A percentile compares a stretch with the other conserved stretches of the same genome.
Evolutionary conservation across 2,888 invertebrate species (phyloP).

Genomic region (Ctena decussata): DNA sequence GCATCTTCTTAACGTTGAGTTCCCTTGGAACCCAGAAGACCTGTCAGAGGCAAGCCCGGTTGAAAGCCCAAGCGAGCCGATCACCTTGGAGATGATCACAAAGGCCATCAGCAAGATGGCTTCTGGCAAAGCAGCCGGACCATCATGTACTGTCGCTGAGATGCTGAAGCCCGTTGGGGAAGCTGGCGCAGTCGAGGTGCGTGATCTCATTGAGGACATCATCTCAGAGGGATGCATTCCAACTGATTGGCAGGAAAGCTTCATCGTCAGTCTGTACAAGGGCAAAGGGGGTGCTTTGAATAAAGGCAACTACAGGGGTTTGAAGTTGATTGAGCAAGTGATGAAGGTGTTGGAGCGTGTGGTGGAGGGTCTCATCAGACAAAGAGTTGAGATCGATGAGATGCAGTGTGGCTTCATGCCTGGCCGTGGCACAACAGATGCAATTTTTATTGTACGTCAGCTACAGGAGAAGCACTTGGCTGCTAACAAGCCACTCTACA

Average conservation of each 20-base stretch:
- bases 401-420: too few species aligned
- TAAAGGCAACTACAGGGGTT: conserved; percentile 17
- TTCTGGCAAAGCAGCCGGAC: conserved; percentile 14
- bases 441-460: too few species aligned
- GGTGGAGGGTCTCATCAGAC: conserved; percentile 1
- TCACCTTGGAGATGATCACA: conserved; percentile 9
- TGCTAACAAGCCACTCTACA: too few species aligned
- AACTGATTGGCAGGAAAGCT: conserved; percentile 31
- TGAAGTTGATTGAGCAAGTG: conserved; percentile 24
- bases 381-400: too few species aligned
- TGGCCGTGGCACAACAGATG: too few species aligned
- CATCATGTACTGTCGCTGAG: conserved; percentile 21
- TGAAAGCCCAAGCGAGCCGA: conserved; percentile 7
- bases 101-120: conserved; percentile 5
- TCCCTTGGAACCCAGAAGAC: background rate
- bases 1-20: conserved; percentile 13
- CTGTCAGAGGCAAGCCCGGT: background rate
- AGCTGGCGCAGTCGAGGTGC: conserved; percentile 7
- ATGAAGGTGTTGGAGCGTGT: conserved; percentile 17
- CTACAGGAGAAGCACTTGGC: too few species aligned
- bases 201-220: conserved; percentile 13
- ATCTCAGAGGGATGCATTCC: conserved; percentile 13
- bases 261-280: conserved; percentile 34
- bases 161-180: conserved; percentile 32
- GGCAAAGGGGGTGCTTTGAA: conserved; percentile 19